Evolutionary conservation across 2,888 invertebrate species (phyloP), one percentile per base, ranked within the genome.

Genomic region (Plemyria rubiginata): DNA sequence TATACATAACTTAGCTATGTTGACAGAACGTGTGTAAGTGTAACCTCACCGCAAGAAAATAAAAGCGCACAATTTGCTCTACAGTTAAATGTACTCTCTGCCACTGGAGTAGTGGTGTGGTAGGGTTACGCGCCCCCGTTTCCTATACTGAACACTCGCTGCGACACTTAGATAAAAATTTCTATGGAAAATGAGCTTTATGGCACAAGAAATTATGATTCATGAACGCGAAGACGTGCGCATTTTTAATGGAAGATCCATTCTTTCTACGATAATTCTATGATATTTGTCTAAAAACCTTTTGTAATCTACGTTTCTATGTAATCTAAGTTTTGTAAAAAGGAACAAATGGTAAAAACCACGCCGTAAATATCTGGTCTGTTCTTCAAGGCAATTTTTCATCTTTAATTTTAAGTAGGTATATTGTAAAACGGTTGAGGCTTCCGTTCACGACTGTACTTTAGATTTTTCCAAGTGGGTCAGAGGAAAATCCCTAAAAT

Each of bases 51-150:
- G 49, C 32, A 51, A 55, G 69, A 74, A 76, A 16, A n/a, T 22
- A 22, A 60, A 54, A 60, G 29, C 29, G 45, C 46, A 53, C 38
- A 59, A 68, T 70, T 67, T 67, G 62, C 62, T 64, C 69, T 71
- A 68, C 65, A 65, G 70, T 68, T 67, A 48, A 69, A 50, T 60
- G 45, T 55, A 60, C 59, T 60, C 52, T 13, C 48, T 8, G 36
- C 36, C 13, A 54, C 32, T 59, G 16, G 59, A 49, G 56, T 56
- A 54, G 60, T 60, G 54, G 54, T 22, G 22, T 22, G 32, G 60
- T 51, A 48, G 52, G 11, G 36, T 38, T 38, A 32, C 41, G 43
- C 54, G 50, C 54, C 54, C 54, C 59, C 53, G 53, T 60, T 50
- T 60, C 54, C 54, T 58, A n/a, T n/a, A 45, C 48, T 46, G 13